A percentile compares a stretch with the other conserved stretches of the same genome.
These are phyloP conservation scores for Gallinago stenura DNA, from an alignment of 2,797 vertebrate genomes.

Conservation along the genomic window DNA sequence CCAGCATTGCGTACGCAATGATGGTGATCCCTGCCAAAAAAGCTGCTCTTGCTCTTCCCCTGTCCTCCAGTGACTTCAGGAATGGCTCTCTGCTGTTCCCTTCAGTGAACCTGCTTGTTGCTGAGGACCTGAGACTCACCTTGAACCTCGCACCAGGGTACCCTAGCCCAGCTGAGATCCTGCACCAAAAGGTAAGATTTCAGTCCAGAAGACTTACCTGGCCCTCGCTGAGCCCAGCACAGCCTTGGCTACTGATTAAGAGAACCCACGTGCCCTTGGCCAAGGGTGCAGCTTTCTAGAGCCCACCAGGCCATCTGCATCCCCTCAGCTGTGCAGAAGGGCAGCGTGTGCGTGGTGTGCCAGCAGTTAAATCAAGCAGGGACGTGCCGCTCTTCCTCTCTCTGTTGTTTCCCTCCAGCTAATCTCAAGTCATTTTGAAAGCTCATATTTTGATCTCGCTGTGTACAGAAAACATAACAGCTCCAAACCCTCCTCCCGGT, in stretches of 20 bases:
- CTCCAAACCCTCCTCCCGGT: not conserved
- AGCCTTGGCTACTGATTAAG: not conserved
- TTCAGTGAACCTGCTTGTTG: not conserved
- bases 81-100: not conserved
- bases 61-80: not conserved
- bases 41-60: not conserved
- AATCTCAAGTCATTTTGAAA: constrained; percentile 6
- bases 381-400: not conserved
- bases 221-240: fast-evolving
- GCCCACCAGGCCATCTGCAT: not conserved
- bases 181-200: not conserved
- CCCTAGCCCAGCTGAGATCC: not conserved
- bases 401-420: not conserved
- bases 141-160: fast-evolving
- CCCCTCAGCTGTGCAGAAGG: not conserved
- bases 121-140: not conserved
- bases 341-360: fast-evolving
- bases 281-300: not conserved
- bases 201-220: not conserved
- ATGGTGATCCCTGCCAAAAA: not conserved
- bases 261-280: not conserved
- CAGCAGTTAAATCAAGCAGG: not conserved
- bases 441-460: not conserved
- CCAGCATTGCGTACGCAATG: fast-evolving
- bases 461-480: not conserved